Evolutionary conservation across 2,113 vertebrate species (phyloP).

Genomic region (Rhadina sibilatrix): DNA sequence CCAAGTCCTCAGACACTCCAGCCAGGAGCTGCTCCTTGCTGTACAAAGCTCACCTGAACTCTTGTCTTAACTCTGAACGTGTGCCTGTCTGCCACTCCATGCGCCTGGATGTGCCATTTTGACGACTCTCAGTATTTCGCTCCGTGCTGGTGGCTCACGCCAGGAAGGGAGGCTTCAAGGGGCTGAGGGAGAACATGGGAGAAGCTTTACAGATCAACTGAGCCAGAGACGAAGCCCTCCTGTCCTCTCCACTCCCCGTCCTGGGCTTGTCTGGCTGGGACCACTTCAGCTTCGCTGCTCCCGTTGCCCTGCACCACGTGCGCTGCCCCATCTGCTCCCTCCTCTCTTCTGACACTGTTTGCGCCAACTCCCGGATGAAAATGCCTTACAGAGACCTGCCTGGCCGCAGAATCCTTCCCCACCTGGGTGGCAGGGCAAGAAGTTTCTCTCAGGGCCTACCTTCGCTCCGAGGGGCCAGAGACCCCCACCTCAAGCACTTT

Average conservation of each 20-base stretch:
- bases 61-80: conserved; percentile 63
- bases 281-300: conserved; percentile 17
- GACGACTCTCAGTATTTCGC: conserved; percentile 25
- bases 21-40: conserved; percentile 67
- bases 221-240: not conserved
- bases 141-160: not conserved
- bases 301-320: not conserved
- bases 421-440: not conserved
- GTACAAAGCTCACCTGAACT: conserved; percentile 70
- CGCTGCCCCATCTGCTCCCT: not conserved
- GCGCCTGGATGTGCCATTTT: conserved; percentile 59
- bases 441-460: conserved; percentile 58
- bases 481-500: conserved; percentile 18
- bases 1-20: conserved; percentile 31
- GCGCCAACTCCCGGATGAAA: conserved; percentile 50
- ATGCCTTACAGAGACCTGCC: conserved; percentile 67
- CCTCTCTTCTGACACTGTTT: conserved; percentile 13
- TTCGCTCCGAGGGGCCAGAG: conserved; percentile 8
- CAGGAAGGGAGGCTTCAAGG: not conserved
- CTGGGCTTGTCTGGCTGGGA: not conserved
- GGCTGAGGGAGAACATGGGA: not conserved
- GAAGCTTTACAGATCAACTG: not conserved
- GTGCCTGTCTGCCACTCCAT: conserved; percentile 69
- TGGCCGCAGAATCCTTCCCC: not conserved
- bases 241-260: not conserved